Percentiles rank a stretch among this genome's conserved stretches.
These are phyloP conservation scores for Trachymyrmex septentrionalis DNA, from an alignment of 1,140 invertebrate genomes.

Conservation along the genomic window DNA sequence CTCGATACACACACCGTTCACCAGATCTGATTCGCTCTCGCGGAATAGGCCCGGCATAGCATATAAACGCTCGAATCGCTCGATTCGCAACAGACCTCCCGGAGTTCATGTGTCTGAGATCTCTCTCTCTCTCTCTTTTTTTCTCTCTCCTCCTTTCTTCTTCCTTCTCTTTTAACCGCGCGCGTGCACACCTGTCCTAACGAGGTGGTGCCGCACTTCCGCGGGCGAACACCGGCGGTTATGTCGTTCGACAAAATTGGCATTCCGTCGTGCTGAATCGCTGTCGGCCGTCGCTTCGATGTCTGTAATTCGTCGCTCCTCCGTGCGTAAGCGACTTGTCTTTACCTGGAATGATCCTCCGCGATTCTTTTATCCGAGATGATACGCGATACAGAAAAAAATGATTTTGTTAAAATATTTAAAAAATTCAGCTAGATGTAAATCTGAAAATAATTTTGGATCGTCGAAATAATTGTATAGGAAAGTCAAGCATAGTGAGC, in stretches of 20 bases:
- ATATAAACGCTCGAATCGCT: background rate
- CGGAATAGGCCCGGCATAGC: background rate
- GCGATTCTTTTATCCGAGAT: too few species aligned
- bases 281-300: conserved; percentile 18
- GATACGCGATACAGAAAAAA: too few species aligned
- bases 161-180: background rate
- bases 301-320: background rate
- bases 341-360: background rate
- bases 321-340: background rate
- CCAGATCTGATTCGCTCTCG: conserved; percentile 36
- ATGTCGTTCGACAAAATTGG: conserved; percentile 25
- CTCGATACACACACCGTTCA: conserved; percentile 44
- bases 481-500: too few species aligned
- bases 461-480: too few species aligned
- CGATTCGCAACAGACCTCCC: conserved; percentile 11
- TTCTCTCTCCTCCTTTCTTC: too few species aligned
- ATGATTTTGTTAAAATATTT: too few species aligned
- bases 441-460: too few species aligned
- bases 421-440: too few species aligned
- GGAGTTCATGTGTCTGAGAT: background rate
- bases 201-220: background rate
- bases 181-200: conserved; percentile 11
- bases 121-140: background rate
- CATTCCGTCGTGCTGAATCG: conserved; percentile 25
- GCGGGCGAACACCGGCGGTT: background rate